phyloP scores from a whole-genome alignment of 2,888 invertebrate genomes.

The Oxycera nigricornis region DNA sequence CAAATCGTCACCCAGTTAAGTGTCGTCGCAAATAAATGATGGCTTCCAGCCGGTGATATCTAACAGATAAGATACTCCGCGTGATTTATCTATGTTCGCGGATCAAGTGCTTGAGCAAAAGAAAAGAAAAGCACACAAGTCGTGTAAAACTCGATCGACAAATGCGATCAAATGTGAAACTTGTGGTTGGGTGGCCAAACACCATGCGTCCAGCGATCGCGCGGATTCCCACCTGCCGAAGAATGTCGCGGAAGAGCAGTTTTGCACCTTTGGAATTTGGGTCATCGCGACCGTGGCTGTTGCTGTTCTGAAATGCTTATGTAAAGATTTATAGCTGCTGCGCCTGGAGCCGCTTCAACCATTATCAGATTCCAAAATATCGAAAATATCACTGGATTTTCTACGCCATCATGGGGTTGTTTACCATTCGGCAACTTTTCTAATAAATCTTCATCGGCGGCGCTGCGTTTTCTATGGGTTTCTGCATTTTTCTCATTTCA shows the following conservation, averaged over 20 bases:
- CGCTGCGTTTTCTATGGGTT: background rate
- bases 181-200: background rate
- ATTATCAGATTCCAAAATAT: constrained; percentile 41
- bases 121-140: background rate
- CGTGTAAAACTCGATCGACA: constrained; percentile 19
- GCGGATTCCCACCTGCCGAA: constrained; percentile 22
- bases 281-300: constrained; percentile 20
- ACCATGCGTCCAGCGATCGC: background rate
- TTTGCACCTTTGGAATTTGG: constrained; percentile 33
- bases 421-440: constrained; percentile 17
- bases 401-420: background rate
- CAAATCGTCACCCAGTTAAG: background rate
- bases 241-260: constrained; percentile 44
- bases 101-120: background rate
- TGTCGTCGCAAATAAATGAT: background rate
- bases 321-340: constrained; percentile 19
- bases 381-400: background rate
- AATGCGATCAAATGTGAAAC: constrained; percentile 34
- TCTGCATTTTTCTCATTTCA: constrained; percentile 14
- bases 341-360: too few species aligned
- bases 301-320: constrained; percentile 30
- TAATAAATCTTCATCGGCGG: background rate
- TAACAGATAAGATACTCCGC: background rate
- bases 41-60: background rate
- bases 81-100: background rate